These are phyloP conservation scores for Tragelaphus oryx DNA, from an alignment of 2,797 vertebrate species.

Conservation along the genomic window DNA sequence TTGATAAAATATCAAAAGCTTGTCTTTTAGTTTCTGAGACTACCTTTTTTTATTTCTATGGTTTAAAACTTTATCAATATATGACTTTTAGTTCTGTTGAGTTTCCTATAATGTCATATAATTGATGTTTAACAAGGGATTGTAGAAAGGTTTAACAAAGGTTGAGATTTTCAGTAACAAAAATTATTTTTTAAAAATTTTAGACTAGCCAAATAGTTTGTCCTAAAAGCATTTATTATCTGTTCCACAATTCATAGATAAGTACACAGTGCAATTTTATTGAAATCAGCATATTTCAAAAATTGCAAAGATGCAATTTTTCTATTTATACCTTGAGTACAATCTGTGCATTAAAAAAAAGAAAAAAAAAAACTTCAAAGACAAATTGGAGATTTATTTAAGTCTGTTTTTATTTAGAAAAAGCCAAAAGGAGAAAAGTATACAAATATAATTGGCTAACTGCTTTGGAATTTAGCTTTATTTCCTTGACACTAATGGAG, in stretches of 20 bases:
- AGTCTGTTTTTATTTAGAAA: slow-evolving; percentile 41
- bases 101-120: neutral
- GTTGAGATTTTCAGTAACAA: neutral
- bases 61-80: neutral
- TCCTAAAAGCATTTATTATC: slow-evolving; percentile 2
- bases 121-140: neutral
- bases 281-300: slow-evolving; percentile 30
- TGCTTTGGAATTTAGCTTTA: slow-evolving; percentile 50
- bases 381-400: slow-evolving; percentile 17
- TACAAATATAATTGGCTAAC: slow-evolving; percentile 35
- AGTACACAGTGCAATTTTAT: neutral
- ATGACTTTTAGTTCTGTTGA: neutral
- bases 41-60: neutral
- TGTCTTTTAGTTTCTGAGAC: neutral
- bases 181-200: slow-evolving; percentile 2
- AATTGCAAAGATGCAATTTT: neutral
- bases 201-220: neutral
- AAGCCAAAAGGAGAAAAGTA: neutral
- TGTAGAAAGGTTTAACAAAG: neutral
- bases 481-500: slow-evolving; percentile 49
- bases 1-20: neutral
- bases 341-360: neutral
- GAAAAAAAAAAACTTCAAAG: neutral
- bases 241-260: slow-evolving; percentile 19
- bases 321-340: slow-evolving; percentile 26